Evolutionary conservation across 1,140 invertebrate genomes (phyloP).

Genomic region (Sycophila sp.): DNA sequence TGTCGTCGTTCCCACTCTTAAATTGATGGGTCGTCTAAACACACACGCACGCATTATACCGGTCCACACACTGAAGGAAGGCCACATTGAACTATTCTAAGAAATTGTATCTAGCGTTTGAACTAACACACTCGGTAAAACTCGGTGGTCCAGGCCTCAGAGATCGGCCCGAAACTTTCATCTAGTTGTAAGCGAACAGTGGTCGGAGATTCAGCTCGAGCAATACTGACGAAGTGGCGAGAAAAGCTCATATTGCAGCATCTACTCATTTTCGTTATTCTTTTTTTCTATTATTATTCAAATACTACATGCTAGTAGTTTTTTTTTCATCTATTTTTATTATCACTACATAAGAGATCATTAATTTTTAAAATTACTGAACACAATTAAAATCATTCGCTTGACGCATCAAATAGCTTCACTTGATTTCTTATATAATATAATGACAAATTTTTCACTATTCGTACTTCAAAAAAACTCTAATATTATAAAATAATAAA

Average conservation of each 20-base stretch:
- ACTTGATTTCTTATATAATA: no score
- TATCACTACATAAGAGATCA: neutral
- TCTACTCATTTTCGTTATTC: neutral
- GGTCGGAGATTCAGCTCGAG: constrained; percentile 23
- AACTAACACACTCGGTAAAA: constrained; percentile 46
- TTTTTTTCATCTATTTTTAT: neutral
- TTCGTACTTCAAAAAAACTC: neutral
- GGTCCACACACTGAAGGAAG: constrained; percentile 62
- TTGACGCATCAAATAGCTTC: neutral
- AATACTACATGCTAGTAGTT: neutral
- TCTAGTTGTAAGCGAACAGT: constrained; percentile 30
- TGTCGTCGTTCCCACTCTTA: neutral
- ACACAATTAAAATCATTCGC: neutral
- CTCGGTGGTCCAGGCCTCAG: constrained; percentile 10
- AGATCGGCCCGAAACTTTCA: constrained; percentile 31
- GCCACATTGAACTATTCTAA: constrained; percentile 67
- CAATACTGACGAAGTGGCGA: neutral
- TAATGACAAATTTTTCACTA: neutral
- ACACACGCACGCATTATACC: constrained; percentile 5
- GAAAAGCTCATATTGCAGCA: neutral
- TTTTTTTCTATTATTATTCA: no score
- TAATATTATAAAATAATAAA: constrained; percentile 5
- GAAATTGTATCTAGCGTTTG: constrained; percentile 56
- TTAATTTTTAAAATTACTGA: neutral
- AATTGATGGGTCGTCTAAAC: constrained; percentile 8